A percentile compares a stretch with the other conserved stretches of the same genome.
These are phyloP conservation scores for Sipunculus nudus DNA, from an alignment of 2,888 invertebrate genomes.

Conservation along the genomic window DNA sequence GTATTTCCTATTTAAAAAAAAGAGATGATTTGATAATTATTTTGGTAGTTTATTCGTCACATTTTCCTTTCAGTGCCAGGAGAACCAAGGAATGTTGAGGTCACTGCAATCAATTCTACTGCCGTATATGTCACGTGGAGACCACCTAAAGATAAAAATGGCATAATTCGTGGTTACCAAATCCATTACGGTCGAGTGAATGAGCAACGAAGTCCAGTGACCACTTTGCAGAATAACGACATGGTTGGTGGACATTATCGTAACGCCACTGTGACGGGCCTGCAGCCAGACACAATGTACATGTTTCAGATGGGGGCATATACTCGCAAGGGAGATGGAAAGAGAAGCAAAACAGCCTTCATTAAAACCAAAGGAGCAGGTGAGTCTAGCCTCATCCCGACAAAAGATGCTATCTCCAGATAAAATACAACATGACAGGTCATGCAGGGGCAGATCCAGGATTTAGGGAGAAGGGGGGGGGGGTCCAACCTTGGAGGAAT, in stretches of 20 bases:
- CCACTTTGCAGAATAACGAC: slow-evolving; percentile 82
- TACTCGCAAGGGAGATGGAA: slow-evolving; percentile 96
- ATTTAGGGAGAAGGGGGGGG: too few species aligned
- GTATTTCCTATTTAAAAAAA: too few species aligned
- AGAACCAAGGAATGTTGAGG: slow-evolving; percentile 92
- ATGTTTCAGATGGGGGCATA: slow-evolving; percentile 88
- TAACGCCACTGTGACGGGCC: slow-evolving; percentile 81
- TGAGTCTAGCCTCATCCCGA: slow-evolving; percentile 4
- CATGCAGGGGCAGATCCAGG: too few species aligned
- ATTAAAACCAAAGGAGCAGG: slow-evolving; percentile 76
- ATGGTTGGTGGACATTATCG: slow-evolving; percentile 83
- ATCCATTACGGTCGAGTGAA: slow-evolving; percentile 74
- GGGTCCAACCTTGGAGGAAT: too few species aligned
- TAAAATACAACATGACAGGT: too few species aligned
- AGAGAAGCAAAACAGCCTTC: slow-evolving; percentile 80
- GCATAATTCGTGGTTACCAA: slow-evolving; percentile 95
- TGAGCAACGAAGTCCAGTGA: slow-evolving; percentile 17
- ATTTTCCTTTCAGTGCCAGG: slow-evolving; percentile 96
- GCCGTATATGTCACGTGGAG: slow-evolving; percentile 94
- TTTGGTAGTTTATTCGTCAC: too few species aligned
- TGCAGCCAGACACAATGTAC: slow-evolving; percentile 96
- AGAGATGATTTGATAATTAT: too few species aligned
- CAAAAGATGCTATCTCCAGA: too few species aligned
- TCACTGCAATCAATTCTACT: slow-evolving; percentile 91
- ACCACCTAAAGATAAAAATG: slow-evolving; percentile 89